phyloP scores from a whole-genome alignment of 2,113 vertebrate species.

The zebrafish (Danio rerio) region DNA sequence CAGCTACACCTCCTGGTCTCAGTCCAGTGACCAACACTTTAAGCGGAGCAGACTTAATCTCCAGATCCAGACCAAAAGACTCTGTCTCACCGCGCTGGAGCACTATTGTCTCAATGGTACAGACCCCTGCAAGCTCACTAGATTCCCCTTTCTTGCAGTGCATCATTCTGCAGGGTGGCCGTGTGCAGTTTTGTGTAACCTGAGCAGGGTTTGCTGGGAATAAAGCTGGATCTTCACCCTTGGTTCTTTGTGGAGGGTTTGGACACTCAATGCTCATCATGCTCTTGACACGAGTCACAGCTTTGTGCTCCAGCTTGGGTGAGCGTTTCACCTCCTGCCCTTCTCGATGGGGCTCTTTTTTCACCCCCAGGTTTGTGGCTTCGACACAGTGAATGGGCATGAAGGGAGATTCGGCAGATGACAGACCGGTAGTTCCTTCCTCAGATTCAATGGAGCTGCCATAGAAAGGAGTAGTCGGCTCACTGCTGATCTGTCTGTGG shows the following conservation, averaged over 20 bases:
- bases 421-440: slow-evolving; percentile 41
- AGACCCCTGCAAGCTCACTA: slow-evolving; percentile 57
- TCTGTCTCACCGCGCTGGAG: slow-evolving; percentile 75
- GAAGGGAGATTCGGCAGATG: slow-evolving; percentile 68
- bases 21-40: slow-evolving; percentile 78
- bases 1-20: slow-evolving; percentile 77
- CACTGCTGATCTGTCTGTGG: slow-evolving; percentile 62
- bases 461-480: slow-evolving; percentile 66
- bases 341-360: slow-evolving; percentile 69
- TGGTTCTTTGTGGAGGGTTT: slow-evolving; percentile 67
- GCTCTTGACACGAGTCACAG: slow-evolving; percentile 78
- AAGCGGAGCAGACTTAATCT: slow-evolving; percentile 80
- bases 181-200: slow-evolving; percentile 44
- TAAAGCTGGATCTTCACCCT: slow-evolving; percentile 65
- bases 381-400: slow-evolving; percentile 69
- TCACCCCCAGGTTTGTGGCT: slow-evolving; percentile 67
- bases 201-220: slow-evolving; percentile 38
- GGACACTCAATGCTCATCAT: slow-evolving; percentile 79
- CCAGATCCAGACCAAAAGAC: slow-evolving; percentile 80
- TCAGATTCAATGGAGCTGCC: slow-evolving; percentile 69
- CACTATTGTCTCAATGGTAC: slow-evolving; percentile 70
- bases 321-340: slow-evolving; percentile 82
- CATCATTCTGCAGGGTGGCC: slow-evolving; percentile 62
- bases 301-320: slow-evolving; percentile 86
- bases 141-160: slow-evolving; percentile 74